These are phyloP conservation scores for Ibidorhyncha struthersii DNA, from an alignment of 2,113 vertebrate species.

Conservation along the genomic window DNA sequence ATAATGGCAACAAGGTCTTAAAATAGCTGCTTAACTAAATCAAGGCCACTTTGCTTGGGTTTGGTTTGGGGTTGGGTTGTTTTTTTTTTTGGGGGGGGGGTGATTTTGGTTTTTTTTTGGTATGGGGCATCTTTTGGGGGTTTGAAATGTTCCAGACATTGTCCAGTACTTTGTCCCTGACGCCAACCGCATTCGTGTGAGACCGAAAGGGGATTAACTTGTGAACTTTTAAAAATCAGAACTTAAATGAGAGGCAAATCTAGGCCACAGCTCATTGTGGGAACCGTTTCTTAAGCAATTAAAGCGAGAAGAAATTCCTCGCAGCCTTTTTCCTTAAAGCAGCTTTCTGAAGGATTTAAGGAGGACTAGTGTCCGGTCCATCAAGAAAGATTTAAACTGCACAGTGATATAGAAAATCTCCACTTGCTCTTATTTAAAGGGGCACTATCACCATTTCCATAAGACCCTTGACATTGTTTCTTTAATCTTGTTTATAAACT, in stretches of 20 bases:
- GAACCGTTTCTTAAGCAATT: slow-evolving; percentile 94
- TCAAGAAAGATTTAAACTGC: slow-evolving; percentile 84
- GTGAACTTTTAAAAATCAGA: slow-evolving; percentile 94
- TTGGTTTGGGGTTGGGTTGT: background rate
- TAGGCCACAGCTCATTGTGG: slow-evolving; percentile 91
- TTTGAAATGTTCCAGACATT: slow-evolving; percentile 71
- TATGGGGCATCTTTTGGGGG: slow-evolving; percentile 49
- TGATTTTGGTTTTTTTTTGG: background rate
- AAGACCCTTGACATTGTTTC: slow-evolving; percentile 78
- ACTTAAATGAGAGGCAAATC: slow-evolving; percentile 94
- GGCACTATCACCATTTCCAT: slow-evolving; percentile 75
- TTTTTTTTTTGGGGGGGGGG: no score
- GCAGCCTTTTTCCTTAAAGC: slow-evolving; percentile 89
- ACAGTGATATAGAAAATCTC: slow-evolving; percentile 83
- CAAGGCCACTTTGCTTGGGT: slow-evolving; percentile 15
- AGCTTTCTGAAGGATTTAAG: slow-evolving; percentile 87
- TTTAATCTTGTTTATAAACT: slow-evolving; percentile 81
- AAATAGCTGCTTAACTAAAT: slow-evolving; percentile 68
- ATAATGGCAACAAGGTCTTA: slow-evolving; percentile 52
- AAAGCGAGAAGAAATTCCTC: slow-evolving; percentile 94
- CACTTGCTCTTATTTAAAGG: slow-evolving; percentile 79
- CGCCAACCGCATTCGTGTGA: slow-evolving; percentile 78
- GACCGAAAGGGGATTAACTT: slow-evolving; percentile 92
- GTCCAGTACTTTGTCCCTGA: slow-evolving; percentile 75
- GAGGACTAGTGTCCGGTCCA: slow-evolving; percentile 86